Base-by-base conservation (phyloP, 1,140 invertebrate species). In the Habropoda laboriosa region DNA sequence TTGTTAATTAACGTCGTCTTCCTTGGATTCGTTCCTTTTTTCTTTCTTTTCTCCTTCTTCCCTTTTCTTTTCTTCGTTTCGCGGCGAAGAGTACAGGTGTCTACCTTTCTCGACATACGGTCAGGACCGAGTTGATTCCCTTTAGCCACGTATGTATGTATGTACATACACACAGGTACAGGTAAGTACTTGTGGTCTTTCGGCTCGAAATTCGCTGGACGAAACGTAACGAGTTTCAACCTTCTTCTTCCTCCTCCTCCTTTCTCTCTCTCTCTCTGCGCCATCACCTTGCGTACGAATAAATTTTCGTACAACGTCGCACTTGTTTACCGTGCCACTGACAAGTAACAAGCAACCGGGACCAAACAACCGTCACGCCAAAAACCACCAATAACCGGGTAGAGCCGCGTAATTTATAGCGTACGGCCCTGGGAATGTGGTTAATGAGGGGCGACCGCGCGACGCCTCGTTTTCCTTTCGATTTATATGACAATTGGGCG, bases 1-100 rank as follows among this genome's bases (percentile, higher is more conserved):
- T 68, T 68, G 66, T 68, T 68, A 68, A 68, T 68, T 68, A 68
- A 68, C 66, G 32, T 53, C 66, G 32, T 67, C 38, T n/a, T 68
- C 32, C 1, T n/a, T 13, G 21, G 49, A 27, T n/a, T 38, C 32
- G 10, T 68, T 53, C 10, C 3, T 49, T 49, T 21, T n/a, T 21
- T 0, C 5, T 49, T 6, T 21, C 4, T 1, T 49, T 49, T 49
- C 1, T 49, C 16, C 6, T 49, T 21, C 4, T 0, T 5, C 13
- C 2, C 4, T 27, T 4, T 27, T 5, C 24, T 55, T 30, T 55
- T 55, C 5, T n/a, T n/a, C 1, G 51, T 55, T 55, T 21, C 3
- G 16, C 32, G 5, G 16, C 32, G 3, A 32, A 58, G 55, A 16
- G 66, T 10, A 38, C 66, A 68, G 66, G 47, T 68, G 66, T 68